These are phyloP conservation scores for Drosophila longiperda DNA, from an alignment of 2,888 invertebrate species.

Conservation along the genomic window DNA sequence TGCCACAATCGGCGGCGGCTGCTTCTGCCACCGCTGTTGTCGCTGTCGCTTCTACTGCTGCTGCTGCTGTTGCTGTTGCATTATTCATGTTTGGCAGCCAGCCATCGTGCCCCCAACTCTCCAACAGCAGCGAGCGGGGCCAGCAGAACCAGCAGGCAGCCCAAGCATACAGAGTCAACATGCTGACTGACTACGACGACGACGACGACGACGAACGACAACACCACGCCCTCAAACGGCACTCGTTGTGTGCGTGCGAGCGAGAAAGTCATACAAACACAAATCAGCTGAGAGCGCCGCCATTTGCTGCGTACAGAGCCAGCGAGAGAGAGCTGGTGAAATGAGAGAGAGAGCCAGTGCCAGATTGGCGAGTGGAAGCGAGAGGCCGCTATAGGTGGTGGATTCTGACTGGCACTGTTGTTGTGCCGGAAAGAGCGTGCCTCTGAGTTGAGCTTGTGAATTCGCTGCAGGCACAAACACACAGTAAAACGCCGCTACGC, in stretches of 20 bases:
- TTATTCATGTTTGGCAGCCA: constrained; percentile 75
- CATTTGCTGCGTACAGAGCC: constrained; percentile 57
- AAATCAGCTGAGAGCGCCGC: constrained; percentile 78
- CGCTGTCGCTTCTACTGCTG: constrained; percentile 21
- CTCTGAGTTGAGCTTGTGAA: constrained; percentile 32
- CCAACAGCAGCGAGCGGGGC: constrained; percentile 28
- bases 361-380: constrained; percentile 25
- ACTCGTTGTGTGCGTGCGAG: constrained; percentile 47
- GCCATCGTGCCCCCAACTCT: constrained; percentile 59
- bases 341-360: constrained; percentile 35
- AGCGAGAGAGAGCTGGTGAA: constrained; percentile 33
- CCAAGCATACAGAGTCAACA: constrained; percentile 30
- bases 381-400: constrained; percentile 40
- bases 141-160: constrained; percentile 10
- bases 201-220: constrained; percentile 27
- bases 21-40: constrained; percentile 35
- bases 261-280: constrained; percentile 60
- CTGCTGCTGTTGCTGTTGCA: constrained; percentile 64
- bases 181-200: constrained; percentile 47
- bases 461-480: constrained; percentile 55
- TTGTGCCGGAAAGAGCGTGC: constrained; percentile 27
- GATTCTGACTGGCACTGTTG: constrained; percentile 15
- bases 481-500: constrained; percentile 70
- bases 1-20: constrained; percentile 60
- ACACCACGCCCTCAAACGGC: constrained; percentile 73